These are phyloP conservation scores for Harpalus rubripes DNA, from an alignment of 2,888 invertebrate genomes.

Conservation along the genomic window DNA sequence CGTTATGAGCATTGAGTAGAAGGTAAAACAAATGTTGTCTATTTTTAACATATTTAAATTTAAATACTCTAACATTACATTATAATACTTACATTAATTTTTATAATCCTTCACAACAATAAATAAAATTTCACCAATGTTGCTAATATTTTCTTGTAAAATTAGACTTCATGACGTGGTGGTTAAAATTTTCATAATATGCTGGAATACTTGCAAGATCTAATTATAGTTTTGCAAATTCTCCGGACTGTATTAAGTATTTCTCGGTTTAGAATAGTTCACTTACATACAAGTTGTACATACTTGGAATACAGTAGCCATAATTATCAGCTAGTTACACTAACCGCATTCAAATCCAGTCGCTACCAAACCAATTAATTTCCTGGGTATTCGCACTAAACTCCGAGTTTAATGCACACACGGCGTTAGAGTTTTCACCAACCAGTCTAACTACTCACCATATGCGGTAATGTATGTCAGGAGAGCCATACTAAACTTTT, in stretches of 20 bases:
- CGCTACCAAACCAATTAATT: constrained; percentile 10
- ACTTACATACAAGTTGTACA: constrained; percentile 11
- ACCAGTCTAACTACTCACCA: neutral
- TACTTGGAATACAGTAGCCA: constrained; percentile 24
- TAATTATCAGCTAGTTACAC: constrained; percentile 17
- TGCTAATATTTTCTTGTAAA: too few relatives aligned
- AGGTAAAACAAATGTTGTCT: too few relatives aligned
- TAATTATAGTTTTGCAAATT: neutral
- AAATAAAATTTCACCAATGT: too few relatives aligned
- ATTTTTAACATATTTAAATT: too few relatives aligned
- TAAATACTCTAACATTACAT: too few relatives aligned
- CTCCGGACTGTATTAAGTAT: neutral
- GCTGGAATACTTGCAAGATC: neutral
- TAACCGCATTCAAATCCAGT: constrained; percentile 20
- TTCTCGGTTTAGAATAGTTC: constrained; percentile 17
- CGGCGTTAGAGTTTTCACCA: constrained; percentile 3
- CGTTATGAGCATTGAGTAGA: too few relatives aligned
- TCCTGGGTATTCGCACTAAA: neutral
- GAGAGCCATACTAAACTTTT: constrained; percentile 22
- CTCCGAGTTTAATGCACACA: neutral
- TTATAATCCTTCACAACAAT: too few relatives aligned
- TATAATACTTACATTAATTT: too few relatives aligned
- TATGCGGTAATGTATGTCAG: constrained; percentile 19
- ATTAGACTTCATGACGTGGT: too few relatives aligned
- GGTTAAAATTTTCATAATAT: too few relatives aligned